Evolutionary conservation across 1,140 invertebrate species (phyloP), one percentile per base, ranked within the genome.

Genomic region (Oncopodura yosiiana): DNA sequence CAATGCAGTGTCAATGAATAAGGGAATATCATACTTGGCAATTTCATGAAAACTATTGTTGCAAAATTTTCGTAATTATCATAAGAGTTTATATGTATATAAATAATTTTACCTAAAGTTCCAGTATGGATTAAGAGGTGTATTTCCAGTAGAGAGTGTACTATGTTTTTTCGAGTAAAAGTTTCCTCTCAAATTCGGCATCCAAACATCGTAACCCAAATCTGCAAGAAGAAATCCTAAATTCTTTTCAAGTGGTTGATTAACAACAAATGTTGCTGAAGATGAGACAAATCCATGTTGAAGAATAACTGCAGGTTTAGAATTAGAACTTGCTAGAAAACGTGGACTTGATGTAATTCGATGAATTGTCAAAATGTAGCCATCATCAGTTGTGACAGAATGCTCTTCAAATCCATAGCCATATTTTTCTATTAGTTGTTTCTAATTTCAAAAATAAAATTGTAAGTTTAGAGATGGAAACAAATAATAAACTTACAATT

Each of bases 141-240:
- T n/a, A 9, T 8, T n/a, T 8, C 14, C 30, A 34, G 30, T 8
- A 34, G 8, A 9, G 8, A 34, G n/a, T 9, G 8, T 34, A 8
- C 6, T n/a, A 34, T 34, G 8, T n/a, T 34, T 8, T 34, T n/a
- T 34, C 6, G 78, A 77, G 61, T 81, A 79, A 12, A 68, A 73
- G 53, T 77, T 84, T 36, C 83, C 83, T 24, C 83, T 67, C 16
- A 71, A 75, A 70, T 86, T 86, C 6, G 76, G 77, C 11, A 83
- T 23, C 80, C 80, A 83, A 1, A 83, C 81, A 68, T 83, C 81
- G 55, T 76, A 81, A 1, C 77, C 76, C 16, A 69, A 73, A 60
- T 79, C 73, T 32, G 74, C 71, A 8, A 75, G 65, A 30, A 73
- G 54, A 48, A 69, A 74, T 12, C 67, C 74, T 67, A 58, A 21